Evolutionary conservation across 2,888 invertebrate species (phyloP), one percentile per base, ranked within the genome.

Genomic region (Dynastes hyllus): DNA sequence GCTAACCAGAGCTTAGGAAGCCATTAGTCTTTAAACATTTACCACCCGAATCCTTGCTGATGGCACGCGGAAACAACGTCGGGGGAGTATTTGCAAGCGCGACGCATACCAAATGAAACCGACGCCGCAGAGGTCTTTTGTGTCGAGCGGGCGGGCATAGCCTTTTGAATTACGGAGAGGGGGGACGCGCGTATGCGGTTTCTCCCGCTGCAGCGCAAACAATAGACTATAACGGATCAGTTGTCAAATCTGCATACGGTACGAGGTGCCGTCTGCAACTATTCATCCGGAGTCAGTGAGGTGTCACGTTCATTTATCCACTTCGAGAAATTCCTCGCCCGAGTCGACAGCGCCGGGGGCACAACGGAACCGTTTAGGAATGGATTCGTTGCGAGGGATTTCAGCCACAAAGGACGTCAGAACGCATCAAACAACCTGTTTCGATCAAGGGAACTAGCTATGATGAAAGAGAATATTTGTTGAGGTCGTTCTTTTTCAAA

Each of bases 201-300:
- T 61, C 73, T 37, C 22, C 70, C 5, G 70, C 51, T 58, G 22
- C 5, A 58, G n/a, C 22, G 22, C 58, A 73, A 37, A 73, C 58
- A 73, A 73, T 73, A 73, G 73, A 40, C 58, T 58, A 73, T 73
- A 73, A 73, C 73, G 58, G 73, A 58, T 55, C 73, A 58, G 58
- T 73, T 73, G 73, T 73, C 58, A 73, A 61, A 73, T 73, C 73
- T 58, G 73, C 73, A 73, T 73, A 58, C 22, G 37, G 51, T 58
- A 27, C 37, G 45, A 32, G 58, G 13, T 13, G 22, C 27, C 73
- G 58, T 73, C 73, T 73, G 73, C 58, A 40, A 55, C 73, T 55
- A 73, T 73, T 73, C 73, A 73, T 58, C 73, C 29, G 58, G 37
- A 73, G 73, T 73, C 73, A 58, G 58, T 22, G 73, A 22, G 58